Evolutionary conservation across 2,113 vertebrate genomes (phyloP).

Genomic region (Panurus biarmicus): DNA sequence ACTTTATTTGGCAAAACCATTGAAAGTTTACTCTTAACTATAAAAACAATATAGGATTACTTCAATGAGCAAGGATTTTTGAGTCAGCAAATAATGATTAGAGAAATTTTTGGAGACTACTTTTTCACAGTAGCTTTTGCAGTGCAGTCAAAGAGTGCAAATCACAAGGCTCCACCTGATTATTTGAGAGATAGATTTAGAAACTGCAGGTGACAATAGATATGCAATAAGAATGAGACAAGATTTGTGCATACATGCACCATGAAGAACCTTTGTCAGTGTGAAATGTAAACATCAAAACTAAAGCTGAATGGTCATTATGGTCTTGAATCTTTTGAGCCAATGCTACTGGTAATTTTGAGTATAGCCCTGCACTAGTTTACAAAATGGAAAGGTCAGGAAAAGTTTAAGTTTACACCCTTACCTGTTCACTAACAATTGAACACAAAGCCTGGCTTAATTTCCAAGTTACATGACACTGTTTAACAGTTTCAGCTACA

Average conservation of each 20-base stretch:
- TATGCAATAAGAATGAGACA: not conserved
- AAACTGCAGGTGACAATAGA: not conserved
- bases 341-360: not conserved
- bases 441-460: not conserved
- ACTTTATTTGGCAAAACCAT: not conserved
- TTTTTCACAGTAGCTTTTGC: not conserved
- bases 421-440: not conserved
- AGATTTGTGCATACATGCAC: not conserved
- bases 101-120: not conserved
- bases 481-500: not conserved
- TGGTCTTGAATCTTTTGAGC: not conserved
- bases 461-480: not conserved
- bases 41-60: not conserved
- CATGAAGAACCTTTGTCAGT: not conserved
- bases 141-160: not conserved
- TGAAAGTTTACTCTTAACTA: not conserved
- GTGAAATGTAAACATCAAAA: not conserved
- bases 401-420: not conserved
- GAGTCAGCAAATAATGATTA: not conserved
- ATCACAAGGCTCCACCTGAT: not conserved
- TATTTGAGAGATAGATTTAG: not conserved
- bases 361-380: not conserved
- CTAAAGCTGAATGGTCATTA: not conserved
- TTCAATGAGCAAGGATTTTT: not conserved
- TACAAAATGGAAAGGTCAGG: not conserved